Evolutionary conservation across 1,140 invertebrate genomes (phyloP), one percentile per base, ranked within the genome.

Genomic region (Centruroides sculpturatus): DNA sequence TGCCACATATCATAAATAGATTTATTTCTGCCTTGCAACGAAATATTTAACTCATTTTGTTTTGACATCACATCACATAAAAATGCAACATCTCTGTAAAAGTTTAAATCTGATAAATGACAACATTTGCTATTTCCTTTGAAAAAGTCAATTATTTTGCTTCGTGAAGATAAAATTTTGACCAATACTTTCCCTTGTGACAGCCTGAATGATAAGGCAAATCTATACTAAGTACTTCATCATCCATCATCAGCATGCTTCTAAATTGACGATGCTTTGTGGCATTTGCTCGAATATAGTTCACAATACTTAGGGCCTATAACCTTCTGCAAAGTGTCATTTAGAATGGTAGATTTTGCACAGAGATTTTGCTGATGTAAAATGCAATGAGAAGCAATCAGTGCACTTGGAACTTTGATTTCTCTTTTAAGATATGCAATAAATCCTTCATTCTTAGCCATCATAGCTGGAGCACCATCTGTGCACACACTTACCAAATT

Each of bases 331-430:
- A 41, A 8, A 41, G 41, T 41, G 41, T 41, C 41, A 6, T 41
- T 5, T 23, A 13, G 8, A 55, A 55, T 36, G 35, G 54, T 55
- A 55, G 12, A 55, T 55, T 55, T 55, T 11, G 13, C 53, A 13
- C 35, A 55, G n/a, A 55, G 53, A 55, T 41, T 41, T 36, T 55
- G 54, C 54, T 55, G 54, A 55, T 55, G 54, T 23, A 55, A 55
- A 36, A 55, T 23, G 34, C 13, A 55, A 12, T 55, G 34, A 36
- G 35, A 55, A 7, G 54, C 7, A 6, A 41, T 41, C 41, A 41
- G 8, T 41, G 10, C 6, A 34, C 13, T 55, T 5, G 6, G 5
- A 23, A 13, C 35, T 34, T 6, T 6, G 41, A 6, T 3, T 41
- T 41, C 41, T 8, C 8, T 41, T 41, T 41, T 41, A 6, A 41